phyloP scores from a whole-genome alignment of 2,888 invertebrate species.

The Andrena bucephala region DNA sequence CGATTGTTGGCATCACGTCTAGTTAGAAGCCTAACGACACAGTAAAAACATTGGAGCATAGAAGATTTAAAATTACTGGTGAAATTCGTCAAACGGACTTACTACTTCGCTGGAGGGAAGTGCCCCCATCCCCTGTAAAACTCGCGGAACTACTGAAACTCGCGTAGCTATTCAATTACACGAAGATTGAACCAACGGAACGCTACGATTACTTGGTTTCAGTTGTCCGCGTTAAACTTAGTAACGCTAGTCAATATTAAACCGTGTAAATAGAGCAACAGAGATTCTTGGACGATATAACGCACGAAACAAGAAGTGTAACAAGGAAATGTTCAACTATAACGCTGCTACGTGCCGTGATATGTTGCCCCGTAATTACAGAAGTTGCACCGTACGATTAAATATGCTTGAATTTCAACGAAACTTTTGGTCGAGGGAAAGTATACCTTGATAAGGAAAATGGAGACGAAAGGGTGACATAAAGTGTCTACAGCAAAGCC shows the following conservation, averaged over 20 bases:
- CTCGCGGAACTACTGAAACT: background rate
- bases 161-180: constrained; percentile 10
- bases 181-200: constrained; percentile 13
- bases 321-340: constrained; percentile 2
- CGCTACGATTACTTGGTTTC: constrained; percentile 14
- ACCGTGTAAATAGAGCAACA: constrained; percentile 34
- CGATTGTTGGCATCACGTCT: background rate
- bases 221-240: constrained; percentile 31
- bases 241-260: constrained; percentile 44
- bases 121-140: background rate
- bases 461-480: background rate
- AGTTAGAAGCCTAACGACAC: background rate
- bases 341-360: background rate
- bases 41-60: background rate
- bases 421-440: constrained; percentile 10
- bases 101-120: background rate
- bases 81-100: background rate
- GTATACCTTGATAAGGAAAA: background rate
- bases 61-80: background rate
- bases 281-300: constrained; percentile 36
- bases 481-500: too few relatives aligned
- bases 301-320: constrained; percentile 22
- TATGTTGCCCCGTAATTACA: constrained; percentile 7
- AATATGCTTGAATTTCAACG: constrained; percentile 22
- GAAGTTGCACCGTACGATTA: constrained; percentile 23